phyloP scores from a whole-genome alignment of 2,113 vertebrate species.

The Hydrolagus affinis region DNA sequence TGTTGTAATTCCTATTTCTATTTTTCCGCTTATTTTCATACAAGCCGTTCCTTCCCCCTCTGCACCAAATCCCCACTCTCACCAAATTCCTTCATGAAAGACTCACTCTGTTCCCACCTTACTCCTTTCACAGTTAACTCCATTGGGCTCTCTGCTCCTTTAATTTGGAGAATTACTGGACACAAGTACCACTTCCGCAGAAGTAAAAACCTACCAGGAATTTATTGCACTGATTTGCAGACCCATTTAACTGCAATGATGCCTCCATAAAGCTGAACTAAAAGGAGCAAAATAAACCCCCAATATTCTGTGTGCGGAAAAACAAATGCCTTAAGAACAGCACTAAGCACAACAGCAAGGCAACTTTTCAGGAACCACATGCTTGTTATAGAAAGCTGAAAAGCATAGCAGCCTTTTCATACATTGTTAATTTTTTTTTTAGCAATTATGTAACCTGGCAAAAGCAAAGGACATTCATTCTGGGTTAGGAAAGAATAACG shows the following conservation, averaged over 20 bases:
- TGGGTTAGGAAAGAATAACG: constrained; percentile 20
- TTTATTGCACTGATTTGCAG: too few relatives aligned
- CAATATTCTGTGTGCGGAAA: neutral
- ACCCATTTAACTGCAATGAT: too few relatives aligned
- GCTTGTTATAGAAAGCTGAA: constrained; percentile 44
- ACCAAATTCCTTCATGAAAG: neutral
- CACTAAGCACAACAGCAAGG: neutral
- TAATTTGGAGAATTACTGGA: too few relatives aligned
- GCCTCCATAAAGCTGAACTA: constrained; percentile 32
- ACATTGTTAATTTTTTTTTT: constrained; percentile 37
- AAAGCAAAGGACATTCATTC: constrained; percentile 41
- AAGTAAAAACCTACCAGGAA: too few relatives aligned
- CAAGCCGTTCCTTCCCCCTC: neutral
- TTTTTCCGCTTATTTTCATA: neutral
- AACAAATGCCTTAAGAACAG: neutral
- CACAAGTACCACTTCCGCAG: too few relatives aligned
- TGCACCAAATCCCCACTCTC: neutral
- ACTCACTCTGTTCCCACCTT: neutral
- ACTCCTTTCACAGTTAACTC: too few relatives aligned
- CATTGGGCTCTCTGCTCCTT: too few relatives aligned
- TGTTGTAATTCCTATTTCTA: neutral
- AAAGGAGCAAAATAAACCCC: constrained; percentile 38
- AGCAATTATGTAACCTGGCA: constrained; percentile 48
- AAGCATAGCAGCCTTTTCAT: constrained; percentile 38
- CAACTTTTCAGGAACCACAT: constrained; percentile 39